Evolutionary conservation across 2,888 invertebrate species (phyloP), one percentile per base, ranked within the genome.

Genomic region (Conchocele bisecta): DNA sequence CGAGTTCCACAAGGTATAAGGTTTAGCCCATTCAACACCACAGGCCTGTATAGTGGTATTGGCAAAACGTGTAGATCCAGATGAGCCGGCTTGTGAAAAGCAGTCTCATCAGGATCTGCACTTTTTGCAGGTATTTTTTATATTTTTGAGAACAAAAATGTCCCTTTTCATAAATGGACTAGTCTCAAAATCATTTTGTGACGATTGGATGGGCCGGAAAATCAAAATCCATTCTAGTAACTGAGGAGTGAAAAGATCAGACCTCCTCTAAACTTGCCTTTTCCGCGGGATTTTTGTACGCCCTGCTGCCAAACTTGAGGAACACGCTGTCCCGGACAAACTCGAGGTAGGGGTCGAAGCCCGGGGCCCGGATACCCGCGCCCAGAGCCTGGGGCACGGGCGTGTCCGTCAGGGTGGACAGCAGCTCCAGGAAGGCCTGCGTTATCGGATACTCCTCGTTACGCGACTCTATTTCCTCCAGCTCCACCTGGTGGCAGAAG

Each of bases 371-470:
- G 0, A 94, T 92, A 0, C 97, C 97, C 0, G 95, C 95, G 0
- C 98, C 98, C 22, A 97, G 82, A 7, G 88, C 90, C 35, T 82
- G 88, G 50, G 84, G 92, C 13, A 90, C 81, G 13, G 89, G 88
- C 20, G 86, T 83, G 66, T 88, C 86, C 17, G 96, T 95, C 57
- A 98, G 92, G 0, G 94, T 93, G 79, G 95, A 94, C 20, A 98
- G 89, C 9, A 98, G 93, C 57, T 93, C 91, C 7, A 98, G 92
- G 89, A 97, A 94, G 1, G 96, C 96, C 75, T 95, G 93, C 0
- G 97, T 96, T 71, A 98, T 91, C 0, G 97, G 96, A 92, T 97
- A 98, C 79, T 96, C 95, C 89, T 98, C 98, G 89, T 95, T 94
- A 48, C 97, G 94, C 5, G 96, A 95, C 91, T 98, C 98, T 63